phyloP scores from a whole-genome alignment of 2,113 vertebrate species.

The Eublepharis macularius region DNA sequence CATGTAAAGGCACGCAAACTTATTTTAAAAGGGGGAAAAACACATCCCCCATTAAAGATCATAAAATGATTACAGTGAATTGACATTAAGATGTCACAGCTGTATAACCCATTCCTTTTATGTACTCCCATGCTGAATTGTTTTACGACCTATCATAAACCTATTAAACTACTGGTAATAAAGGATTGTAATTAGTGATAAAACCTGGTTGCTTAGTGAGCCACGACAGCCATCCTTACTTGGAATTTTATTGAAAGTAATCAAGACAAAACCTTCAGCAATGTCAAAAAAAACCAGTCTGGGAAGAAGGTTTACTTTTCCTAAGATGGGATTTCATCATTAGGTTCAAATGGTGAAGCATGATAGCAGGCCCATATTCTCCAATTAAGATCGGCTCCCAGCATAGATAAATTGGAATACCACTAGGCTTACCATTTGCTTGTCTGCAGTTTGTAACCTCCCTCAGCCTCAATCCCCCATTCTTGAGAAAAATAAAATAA shows the following conservation, averaged over 20 bases:
- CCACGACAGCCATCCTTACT: constrained; percentile 86
- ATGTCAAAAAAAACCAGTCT: constrained; percentile 73
- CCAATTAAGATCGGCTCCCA: background rate
- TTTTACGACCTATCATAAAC: constrained; percentile 93
- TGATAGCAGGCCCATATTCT: background rate
- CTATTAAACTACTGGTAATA: constrained; percentile 92
- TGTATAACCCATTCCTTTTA: constrained; percentile 85
- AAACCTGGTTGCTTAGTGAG: constrained; percentile 93
- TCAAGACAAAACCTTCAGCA: constrained; percentile 83
- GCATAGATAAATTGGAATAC: background rate
- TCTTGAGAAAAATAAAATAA: no score
- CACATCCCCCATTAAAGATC: constrained; percentile 73
- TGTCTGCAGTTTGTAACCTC: no score
- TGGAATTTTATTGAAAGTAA: constrained; percentile 82
- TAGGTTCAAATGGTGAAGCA: background rate
- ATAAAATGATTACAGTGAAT: constrained; percentile 89
- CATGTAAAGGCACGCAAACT: constrained; percentile 69
- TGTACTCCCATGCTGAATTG: constrained; percentile 85
- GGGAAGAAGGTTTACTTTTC: constrained; percentile 44
- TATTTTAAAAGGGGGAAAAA: constrained; percentile 51
- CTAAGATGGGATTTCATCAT: constrained; percentile 11
- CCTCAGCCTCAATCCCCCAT: no score
- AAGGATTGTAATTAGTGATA: constrained; percentile 94
- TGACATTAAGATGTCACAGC: constrained; percentile 89
- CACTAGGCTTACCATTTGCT: no score